phyloP scores from a whole-genome alignment of 2,113 vertebrate species.

The Gallinago paraguaiae region DNA sequence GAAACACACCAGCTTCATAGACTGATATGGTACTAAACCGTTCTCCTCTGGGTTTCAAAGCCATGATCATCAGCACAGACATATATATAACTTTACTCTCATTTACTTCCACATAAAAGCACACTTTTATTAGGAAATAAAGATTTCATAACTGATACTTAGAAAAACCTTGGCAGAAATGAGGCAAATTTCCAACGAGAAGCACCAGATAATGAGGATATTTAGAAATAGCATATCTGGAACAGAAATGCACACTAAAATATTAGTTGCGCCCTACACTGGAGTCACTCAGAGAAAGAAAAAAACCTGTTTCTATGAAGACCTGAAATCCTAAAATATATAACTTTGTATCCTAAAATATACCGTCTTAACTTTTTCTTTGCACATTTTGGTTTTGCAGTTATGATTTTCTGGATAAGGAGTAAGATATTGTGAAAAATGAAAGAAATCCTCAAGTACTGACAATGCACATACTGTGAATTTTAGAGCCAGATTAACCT shows the following conservation, averaged over 20 bases:
- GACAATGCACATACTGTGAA: not conserved
- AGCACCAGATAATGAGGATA: not conserved
- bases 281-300: not conserved
- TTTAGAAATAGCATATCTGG: not conserved
- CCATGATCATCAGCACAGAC: not conserved
- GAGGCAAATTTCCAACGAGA: not conserved
- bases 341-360: not conserved
- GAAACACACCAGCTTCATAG: not conserved
- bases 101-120: not conserved
- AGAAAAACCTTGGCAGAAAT: not conserved
- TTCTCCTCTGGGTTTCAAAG: not conserved
- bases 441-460: not conserved
- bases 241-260: not conserved
- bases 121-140: not conserved
- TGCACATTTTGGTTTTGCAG: not conserved
- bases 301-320: not conserved
- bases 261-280: not conserved
- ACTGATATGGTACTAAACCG: not conserved
- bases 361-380: not conserved
- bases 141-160: not conserved
- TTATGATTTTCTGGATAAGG: not conserved
- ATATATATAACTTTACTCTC: not conserved
- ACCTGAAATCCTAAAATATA: not conserved
- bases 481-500: not conserved
- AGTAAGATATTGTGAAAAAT: not conserved